These are phyloP conservation scores for Sebastes vulpes DNA, from an alignment of 2,797 vertebrate species.

Conservation along the genomic window DNA sequence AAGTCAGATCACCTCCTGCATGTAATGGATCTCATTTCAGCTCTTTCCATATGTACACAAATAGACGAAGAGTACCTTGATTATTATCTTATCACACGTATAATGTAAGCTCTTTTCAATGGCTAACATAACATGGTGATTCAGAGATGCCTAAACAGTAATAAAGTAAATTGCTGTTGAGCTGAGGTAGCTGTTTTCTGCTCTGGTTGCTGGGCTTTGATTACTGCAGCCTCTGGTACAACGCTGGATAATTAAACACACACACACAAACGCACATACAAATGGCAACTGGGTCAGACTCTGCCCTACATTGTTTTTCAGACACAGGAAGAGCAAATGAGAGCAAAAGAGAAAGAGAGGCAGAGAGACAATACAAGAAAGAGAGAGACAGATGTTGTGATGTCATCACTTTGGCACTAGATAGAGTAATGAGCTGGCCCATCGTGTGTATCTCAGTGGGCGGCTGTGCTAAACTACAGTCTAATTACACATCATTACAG, in stretches of 20 bases:
- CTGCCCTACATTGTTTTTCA: slow-evolving; percentile 81
- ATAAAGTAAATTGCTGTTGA: slow-evolving; percentile 51
- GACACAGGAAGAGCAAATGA: slow-evolving; percentile 67
- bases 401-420: slow-evolving; percentile 42
- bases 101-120: neutral
- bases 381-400: slow-evolving; percentile 68
- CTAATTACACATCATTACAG: slow-evolving; percentile 77
- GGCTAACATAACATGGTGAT: slow-evolving; percentile 14
- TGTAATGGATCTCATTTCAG: neutral
- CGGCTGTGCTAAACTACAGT: slow-evolving; percentile 64
- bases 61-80: neutral
- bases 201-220: slow-evolving; percentile 68
- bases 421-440: slow-evolving; percentile 75
- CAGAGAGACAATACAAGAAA: slow-evolving; percentile 39
- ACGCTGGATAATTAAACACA: slow-evolving; percentile 74
- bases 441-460: slow-evolving; percentile 56
- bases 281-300: slow-evolving; percentile 84
- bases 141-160: slow-evolving; percentile 21
- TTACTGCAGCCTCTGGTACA: slow-evolving; percentile 68
- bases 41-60: neutral
- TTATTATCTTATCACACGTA: neutral
- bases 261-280: slow-evolving; percentile 32
- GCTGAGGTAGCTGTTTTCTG: slow-evolving; percentile 67
- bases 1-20: slow-evolving; percentile 2
- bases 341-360: slow-evolving; percentile 46